A percentile compares a stretch with the other conserved stretches of the same genome.
These are phyloP conservation scores for Heptranchias perlo DNA, from an alignment of 2,113 vertebrate genomes.

Conservation along the genomic window DNA sequence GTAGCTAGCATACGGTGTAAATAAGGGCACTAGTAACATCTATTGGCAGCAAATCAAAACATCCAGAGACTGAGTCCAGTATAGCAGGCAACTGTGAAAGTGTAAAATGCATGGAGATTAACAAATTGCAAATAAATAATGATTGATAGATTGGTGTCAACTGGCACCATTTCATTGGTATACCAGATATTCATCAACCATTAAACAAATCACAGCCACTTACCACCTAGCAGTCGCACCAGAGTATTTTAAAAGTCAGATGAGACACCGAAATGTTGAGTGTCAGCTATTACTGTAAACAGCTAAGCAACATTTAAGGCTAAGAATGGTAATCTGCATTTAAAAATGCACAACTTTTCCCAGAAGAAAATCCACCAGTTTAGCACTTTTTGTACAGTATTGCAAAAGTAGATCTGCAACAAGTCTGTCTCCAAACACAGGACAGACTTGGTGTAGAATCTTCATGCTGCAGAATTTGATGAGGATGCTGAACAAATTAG, in stretches of 20 bases:
- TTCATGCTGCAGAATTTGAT: not conserved
- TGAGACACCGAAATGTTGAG: not conserved
- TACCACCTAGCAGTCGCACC: not conserved
- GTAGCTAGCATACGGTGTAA: not conserved
- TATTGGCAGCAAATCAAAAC: not conserved
- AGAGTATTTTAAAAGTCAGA: not conserved
- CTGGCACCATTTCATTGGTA: not conserved
- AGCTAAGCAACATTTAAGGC: not conserved
- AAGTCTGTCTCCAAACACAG: not conserved
- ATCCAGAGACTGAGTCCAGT: not conserved
- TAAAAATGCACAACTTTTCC: not conserved
- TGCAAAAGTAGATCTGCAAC: too few relatives aligned
- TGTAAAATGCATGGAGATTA: not conserved
- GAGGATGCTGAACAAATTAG: not conserved
- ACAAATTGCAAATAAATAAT: not conserved
- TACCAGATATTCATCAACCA: not conserved
- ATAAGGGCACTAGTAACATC: not conserved
- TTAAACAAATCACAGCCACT: not conserved
- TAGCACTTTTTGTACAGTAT: too few relatives aligned
- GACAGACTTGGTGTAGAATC: not conserved
- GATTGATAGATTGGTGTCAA: not conserved
- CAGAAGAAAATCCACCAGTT: not conserved
- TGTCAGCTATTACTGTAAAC: not conserved
- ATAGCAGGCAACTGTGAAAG: not conserved
- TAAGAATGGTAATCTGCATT: not conserved